phyloP scores from a whole-genome alignment of 2,113 vertebrate genomes.

The Podilymbus podiceps region DNA sequence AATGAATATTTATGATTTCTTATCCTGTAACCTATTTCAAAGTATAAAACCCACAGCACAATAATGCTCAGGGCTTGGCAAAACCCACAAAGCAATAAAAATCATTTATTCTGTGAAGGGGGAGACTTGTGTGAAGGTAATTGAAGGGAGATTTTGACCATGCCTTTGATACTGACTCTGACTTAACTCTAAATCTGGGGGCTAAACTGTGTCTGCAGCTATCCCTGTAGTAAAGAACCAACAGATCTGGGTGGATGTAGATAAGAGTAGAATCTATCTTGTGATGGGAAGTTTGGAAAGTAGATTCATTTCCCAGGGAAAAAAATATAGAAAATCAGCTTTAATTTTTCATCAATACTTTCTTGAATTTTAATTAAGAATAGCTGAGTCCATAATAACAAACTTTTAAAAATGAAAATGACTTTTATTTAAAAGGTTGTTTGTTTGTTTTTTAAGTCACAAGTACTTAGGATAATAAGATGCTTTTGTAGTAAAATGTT shows the following conservation, averaged over 20 bases:
- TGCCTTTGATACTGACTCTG: neutral
- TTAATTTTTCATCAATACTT: neutral
- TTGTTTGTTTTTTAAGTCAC: neutral
- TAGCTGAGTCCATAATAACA: neutral
- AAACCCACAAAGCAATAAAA: slow-evolving; percentile 44
- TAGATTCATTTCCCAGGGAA: neutral
- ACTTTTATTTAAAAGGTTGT: neutral
- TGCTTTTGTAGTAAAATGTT: neutral
- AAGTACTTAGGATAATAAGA: neutral
- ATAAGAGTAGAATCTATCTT: slow-evolving; percentile 5
- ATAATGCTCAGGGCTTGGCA: neutral
- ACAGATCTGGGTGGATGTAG: neutral
- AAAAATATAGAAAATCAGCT: neutral
- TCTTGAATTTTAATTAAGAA: neutral
- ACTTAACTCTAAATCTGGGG: slow-evolving; percentile 29
- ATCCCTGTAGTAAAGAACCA: neutral
- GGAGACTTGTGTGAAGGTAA: neutral
- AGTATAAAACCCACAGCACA: slow-evolving; percentile 21
- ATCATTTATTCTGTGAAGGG: slow-evolving; percentile 15
- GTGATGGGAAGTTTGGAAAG: neutral
- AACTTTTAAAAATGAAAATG: neutral
- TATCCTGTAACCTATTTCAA: slow-evolving; percentile 34
- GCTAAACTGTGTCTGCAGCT: neutral
- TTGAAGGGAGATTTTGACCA: slow-evolving; percentile 13
- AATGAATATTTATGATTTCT: slow-evolving; percentile 53